Evolutionary conservation across 2,113 vertebrate genomes (phyloP).

Genomic region (Empidonax traillii): DNA sequence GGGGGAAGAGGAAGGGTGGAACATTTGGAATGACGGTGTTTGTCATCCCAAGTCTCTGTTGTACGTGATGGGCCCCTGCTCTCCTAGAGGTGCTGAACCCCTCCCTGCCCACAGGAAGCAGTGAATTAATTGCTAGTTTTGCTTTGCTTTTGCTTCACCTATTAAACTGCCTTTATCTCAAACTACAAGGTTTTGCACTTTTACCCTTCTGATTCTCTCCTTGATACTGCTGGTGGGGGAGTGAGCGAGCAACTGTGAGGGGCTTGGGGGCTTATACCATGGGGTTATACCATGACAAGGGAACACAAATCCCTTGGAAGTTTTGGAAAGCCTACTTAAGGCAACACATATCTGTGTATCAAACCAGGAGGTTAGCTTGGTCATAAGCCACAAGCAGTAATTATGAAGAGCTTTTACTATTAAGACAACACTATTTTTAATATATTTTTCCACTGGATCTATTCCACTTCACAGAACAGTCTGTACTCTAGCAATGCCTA

Average conservation of each 20-base stretch:
- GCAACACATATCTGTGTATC: neutral
- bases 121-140: neutral
- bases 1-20: fast-evolving
- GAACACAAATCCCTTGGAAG: neutral
- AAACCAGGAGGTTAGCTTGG: neutral
- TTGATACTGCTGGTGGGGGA: neutral
- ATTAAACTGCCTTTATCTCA: neutral
- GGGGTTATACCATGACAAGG: neutral
- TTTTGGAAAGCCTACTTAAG: neutral
- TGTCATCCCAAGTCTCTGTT: neutral
- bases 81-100: neutral
- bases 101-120: neutral
- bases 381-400: neutral
- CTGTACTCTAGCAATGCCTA: neutral
- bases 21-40: neutral
- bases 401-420: neutral
- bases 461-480: neutral
- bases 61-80: neutral
- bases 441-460: neutral
- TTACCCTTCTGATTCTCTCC: neutral
- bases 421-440: neutral
- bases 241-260: fast-evolving
- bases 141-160: neutral
- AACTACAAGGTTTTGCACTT: neutral
- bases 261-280: neutral